Percentiles rank a stretch among this genome's conserved stretches.
phyloP scores from a whole-genome alignment of 1,140 invertebrate species.

The Drosophila seguyi region DNA sequence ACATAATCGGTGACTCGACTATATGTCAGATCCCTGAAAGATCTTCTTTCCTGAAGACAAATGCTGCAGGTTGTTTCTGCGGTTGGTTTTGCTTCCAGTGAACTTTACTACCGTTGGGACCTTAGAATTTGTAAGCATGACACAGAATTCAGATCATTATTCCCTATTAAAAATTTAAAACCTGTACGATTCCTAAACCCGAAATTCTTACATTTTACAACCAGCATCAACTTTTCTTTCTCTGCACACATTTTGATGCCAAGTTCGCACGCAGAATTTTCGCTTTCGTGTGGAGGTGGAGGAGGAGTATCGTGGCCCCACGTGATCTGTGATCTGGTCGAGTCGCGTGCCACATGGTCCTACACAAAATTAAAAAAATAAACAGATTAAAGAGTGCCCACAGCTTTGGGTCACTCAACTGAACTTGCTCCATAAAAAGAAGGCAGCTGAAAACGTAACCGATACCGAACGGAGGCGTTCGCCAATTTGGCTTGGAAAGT shows the following conservation, averaged over 20 bases:
- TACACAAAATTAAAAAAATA: constrained; percentile 49
- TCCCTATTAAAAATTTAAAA: not conserved
- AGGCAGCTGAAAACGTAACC: constrained; percentile 36
- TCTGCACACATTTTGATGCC: constrained; percentile 63
- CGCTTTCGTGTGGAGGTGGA: constrained; percentile 52
- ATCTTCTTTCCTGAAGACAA: no score
- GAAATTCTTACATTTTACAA: not conserved
- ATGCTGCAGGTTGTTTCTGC: no score
- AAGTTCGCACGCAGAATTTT: constrained; percentile 68
- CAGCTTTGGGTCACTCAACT: constrained; percentile 66
- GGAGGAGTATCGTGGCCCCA: constrained; percentile 46
- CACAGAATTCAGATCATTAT: not conserved
- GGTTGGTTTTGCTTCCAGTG: no score
- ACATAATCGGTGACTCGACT: no score
- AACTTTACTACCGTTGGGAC: no score
- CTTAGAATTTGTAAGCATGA: no score
- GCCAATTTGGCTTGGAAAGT: constrained; percentile 61
- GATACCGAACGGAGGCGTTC: constrained; percentile 63
- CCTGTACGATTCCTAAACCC: not conserved
- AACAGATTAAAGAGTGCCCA: constrained; percentile 5
- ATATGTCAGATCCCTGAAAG: no score
- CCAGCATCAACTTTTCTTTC: not conserved
- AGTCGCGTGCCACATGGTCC: constrained; percentile 75
- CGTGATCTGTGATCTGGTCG: constrained; percentile 44
- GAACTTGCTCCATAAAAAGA: constrained; percentile 75